A percentile compares a stretch with the other conserved stretches of the same genome.
phyloP scores from a whole-genome alignment of 2,888 invertebrate species.

The Bugulina stolonifera region DNA sequence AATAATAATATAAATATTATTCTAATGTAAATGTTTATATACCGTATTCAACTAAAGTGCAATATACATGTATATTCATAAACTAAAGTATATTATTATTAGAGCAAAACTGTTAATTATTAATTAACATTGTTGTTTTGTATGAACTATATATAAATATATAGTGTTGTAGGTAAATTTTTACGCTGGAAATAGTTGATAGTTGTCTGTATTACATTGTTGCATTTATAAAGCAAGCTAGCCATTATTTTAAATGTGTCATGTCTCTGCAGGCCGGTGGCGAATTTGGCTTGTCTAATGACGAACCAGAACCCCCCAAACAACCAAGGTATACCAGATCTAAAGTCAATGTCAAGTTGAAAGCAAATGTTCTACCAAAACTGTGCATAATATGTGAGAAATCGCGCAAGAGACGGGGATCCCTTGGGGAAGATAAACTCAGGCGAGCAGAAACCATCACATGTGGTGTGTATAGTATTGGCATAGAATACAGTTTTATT shows the following conservation, averaged over 20 bases:
- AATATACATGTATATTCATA: not conserved
- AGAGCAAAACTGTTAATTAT: too few species aligned
- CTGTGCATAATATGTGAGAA: slow-evolving; percentile 2
- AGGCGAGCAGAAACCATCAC: not conserved
- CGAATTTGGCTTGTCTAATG: too few species aligned
- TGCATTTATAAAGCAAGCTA: not conserved
- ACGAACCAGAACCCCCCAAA: too few species aligned
- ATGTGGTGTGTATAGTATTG: not conserved
- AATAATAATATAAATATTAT: not conserved
- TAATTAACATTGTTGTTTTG: too few species aligned
- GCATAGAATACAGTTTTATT: not conserved
- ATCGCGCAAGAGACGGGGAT: not conserved
- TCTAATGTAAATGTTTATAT: not conserved
- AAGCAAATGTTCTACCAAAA: not conserved
- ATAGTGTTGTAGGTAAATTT: too few species aligned
- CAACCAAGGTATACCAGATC: not conserved
- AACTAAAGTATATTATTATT: not conserved
- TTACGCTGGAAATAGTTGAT: too few species aligned
- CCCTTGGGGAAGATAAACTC: not conserved
- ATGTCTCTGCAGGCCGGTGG: too few species aligned
- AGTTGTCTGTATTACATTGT: too few species aligned
- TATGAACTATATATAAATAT: too few species aligned
- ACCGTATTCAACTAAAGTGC: not conserved
- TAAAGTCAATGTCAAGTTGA: not conserved
- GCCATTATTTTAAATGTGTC: too few species aligned